Evolutionary conservation across 2,888 invertebrate genomes (phyloP), one percentile per base, ranked within the genome.

Genomic region (Phalera bucephala): DNA sequence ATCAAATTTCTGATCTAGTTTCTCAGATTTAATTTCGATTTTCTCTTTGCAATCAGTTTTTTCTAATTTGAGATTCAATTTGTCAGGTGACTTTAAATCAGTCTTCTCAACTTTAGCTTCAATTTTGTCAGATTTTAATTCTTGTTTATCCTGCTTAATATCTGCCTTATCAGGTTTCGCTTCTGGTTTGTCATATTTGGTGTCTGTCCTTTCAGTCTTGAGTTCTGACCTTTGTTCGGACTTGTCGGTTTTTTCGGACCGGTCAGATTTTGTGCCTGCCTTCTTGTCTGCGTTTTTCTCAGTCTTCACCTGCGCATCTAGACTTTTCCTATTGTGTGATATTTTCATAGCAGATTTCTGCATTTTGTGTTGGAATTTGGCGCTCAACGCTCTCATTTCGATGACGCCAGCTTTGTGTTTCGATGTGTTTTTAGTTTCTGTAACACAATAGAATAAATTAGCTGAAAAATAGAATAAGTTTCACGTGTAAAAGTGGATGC

Each of bases 301-400:
- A 2, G 55, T 27, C 35, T 73, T 81, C 2, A 57, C 62, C 37
- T 75, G 78, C 1, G 61, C 58, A 1, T 87, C 87, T 4, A 72
- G 63, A 31, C 81, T 85, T 41, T 87, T 87, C 20, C 81, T 72
- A 27, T 52, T 71, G 10, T 74, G 71, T 0, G 73, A 52, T 33
- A 86, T 65, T 42, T 84, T 86, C 1, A 81, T 48, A 0, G 79
- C 71, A 0, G 60, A 9, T 11, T 68, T 68, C 34, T 68, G 57
- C 0, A 85, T 62, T 41, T 86, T 85, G 7, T 86, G 80, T 44
- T 81, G 80, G 47, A 83, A 87, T 39, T 87, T 87, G 0, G 84
- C 79, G 43, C 88, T 87, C 0, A 90, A 55, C 0, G 90, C 88
- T 52, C 90, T 62, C 90, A 90, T 90, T 45, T 90, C 90, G 29